Conservation (phyloP, 2,113 vertebrate species). For the Taurulus bubalis region DNA sequence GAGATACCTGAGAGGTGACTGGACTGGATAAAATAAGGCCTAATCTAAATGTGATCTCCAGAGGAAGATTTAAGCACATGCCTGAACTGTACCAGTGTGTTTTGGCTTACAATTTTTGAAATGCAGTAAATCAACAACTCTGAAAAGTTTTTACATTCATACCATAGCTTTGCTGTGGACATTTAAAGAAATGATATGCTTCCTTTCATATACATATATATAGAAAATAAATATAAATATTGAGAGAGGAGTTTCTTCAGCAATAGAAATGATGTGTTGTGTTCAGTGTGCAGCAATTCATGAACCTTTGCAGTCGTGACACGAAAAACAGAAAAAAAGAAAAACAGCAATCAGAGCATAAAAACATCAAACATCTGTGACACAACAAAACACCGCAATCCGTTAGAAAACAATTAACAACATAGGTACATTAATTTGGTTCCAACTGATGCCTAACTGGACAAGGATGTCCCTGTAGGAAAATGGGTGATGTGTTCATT, state of each 20-base stretch:
- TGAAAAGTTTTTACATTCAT: not conserved
- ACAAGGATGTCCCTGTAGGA: slow-evolving; percentile 37
- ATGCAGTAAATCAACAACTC: not conserved
- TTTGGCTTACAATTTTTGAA: not conserved
- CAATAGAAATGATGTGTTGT: not conserved
- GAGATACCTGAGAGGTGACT: not conserved
- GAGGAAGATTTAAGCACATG: slow-evolving; percentile 1
- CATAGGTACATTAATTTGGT: slow-evolving; percentile 39
- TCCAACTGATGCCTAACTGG: slow-evolving; percentile 44
- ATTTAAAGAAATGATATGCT: not conserved
- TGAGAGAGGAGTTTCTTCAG: not conserved
- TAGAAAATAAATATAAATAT: not conserved
- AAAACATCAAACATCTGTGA: slow-evolving; percentile 10
- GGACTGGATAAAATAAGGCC: not conserved
- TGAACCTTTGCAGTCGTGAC: slow-evolving; percentile 7
- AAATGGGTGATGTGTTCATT: slow-evolving; percentile 39
- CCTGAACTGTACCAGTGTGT: not conserved
- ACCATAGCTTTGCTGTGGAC: too few relatives aligned
- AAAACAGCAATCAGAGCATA: not conserved
- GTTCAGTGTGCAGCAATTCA: not conserved
- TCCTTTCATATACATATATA: not conserved
- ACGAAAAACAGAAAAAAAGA: not conserved
- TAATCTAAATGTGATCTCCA: slow-evolving; percentile 1
- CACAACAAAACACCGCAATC: slow-evolving; percentile 11
- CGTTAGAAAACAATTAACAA: slow-evolving; percentile 23